Evolutionary conservation across 2,113 vertebrate species (phyloP).

Genomic region (Tympanuchus pallidicinctus): DNA sequence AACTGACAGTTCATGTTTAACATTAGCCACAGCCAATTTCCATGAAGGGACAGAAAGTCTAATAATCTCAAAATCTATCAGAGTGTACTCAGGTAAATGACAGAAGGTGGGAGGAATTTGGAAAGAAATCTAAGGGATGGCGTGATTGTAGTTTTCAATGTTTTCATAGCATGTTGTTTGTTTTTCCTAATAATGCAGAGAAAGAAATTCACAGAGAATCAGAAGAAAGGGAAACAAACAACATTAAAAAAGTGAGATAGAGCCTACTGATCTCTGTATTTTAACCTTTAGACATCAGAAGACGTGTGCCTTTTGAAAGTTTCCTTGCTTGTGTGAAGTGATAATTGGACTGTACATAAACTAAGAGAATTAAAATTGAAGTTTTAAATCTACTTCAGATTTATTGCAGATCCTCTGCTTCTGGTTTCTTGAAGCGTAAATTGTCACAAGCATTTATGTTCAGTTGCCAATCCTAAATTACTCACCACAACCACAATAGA

Average conservation of each 20-base stretch:
- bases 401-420: not conserved
- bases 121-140: not conserved
- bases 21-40: not conserved
- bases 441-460: not conserved
- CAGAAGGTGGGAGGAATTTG: not conserved
- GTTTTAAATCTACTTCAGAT: not conserved
- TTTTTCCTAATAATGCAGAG: not conserved
- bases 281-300: constrained; percentile 17
- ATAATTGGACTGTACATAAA: constrained; percentile 13
- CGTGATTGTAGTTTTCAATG: not conserved
- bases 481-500: not conserved
- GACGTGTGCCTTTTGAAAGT: constrained; percentile 33
- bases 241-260: not conserved
- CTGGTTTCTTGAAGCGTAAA: not conserved
- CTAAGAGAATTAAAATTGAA: not conserved
- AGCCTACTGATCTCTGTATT: not conserved
- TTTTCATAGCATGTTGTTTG: not conserved
- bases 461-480: not conserved
- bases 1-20: not conserved
- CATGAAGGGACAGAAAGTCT: not conserved
- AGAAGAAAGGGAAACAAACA: constrained; percentile 12
- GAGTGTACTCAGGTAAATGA: not conserved
- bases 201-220: not conserved
- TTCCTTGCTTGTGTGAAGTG: not conserved
- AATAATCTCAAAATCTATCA: not conserved